These are phyloP conservation scores for Nomada hirtipes DNA, from an alignment of 2,888 invertebrate species.

Conservation along the genomic window DNA sequence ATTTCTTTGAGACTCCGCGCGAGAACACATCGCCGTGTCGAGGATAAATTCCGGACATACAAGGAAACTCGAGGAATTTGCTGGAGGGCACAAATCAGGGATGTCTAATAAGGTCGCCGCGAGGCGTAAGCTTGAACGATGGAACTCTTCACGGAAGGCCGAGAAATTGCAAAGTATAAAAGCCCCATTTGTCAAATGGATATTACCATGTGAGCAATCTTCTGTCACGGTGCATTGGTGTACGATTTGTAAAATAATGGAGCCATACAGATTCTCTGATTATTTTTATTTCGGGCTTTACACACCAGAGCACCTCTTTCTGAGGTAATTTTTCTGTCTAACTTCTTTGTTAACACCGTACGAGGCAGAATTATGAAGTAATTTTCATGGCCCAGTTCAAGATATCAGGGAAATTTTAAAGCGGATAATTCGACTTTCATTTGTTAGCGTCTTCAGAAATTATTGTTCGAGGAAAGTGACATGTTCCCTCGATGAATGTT, in stretches of 20 bases:
- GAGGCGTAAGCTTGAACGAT: constrained; percentile 78
- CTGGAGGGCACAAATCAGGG: constrained; percentile 79
- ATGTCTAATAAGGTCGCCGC: constrained; percentile 80
- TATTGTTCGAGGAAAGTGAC: no score
- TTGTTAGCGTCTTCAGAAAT: no score
- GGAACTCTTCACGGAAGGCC: constrained; percentile 68
- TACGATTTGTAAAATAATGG: background rate
- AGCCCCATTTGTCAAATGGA: constrained; percentile 49
- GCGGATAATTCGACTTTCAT: no score
- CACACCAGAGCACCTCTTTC: background rate
- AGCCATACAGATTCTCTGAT: background rate
- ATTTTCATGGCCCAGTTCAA: no score
- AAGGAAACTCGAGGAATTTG: constrained; percentile 75
- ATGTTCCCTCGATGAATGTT: no score
- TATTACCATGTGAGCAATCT: constrained; percentile 40
- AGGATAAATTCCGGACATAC: constrained; percentile 65
- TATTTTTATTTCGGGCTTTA: background rate
- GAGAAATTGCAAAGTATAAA: constrained; percentile 51
- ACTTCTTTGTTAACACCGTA: no score
- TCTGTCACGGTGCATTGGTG: constrained; percentile 14
- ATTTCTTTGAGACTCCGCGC: constrained; percentile 45
- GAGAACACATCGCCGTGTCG: constrained; percentile 39
- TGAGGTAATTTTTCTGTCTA: no score
- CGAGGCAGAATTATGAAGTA: no score
- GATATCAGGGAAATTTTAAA: no score